Base-by-base conservation (phyloP, 2,888 invertebrate species). In the Branchinecta sandiegonensis region DNA sequence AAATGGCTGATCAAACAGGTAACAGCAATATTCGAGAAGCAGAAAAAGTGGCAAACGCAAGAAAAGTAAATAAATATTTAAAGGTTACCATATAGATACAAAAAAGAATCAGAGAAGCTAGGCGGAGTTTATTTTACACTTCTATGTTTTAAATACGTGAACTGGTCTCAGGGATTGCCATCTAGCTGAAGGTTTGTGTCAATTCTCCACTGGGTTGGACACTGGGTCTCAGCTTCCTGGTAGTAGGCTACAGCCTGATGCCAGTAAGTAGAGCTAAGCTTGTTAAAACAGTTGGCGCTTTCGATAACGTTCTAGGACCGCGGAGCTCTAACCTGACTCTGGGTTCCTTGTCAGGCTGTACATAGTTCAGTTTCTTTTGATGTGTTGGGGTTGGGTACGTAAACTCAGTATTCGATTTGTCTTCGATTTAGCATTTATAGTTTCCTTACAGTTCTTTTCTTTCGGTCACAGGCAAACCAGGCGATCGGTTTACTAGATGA, bases 201-300 rank as follows among this genome's bases (percentile, higher is more conserved):
- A 11, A 48, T 48, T n/a, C 11, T 48, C 50, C 50, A 48, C 50
- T 48, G 50, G 50, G n/a, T 48, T 48, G 50, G 50, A 48, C 11
- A 48, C n/a, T 48, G 50, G 50, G 50, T 48, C 50, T 48, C 50
- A 48, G n/a, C 50, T 48, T 48, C 50, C 50, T n/a, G n/a, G 11
- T 48, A 48, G 50, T 48, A 48, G 11, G n/a, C n/a, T n/a, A n/a
- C n/a, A 48, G 50, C 50, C n/a, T 11, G n/a, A 48, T n/a, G n/a
- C 50, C n/a, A 48, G 50, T 11, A 48, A n/a, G n/a, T n/a, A 48
- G 11, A 4, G 2, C 50, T 50, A 50, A 50, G 50, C 50, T 4
- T 1, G 2, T 50, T 50, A 2, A 4, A 13, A 50, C 13, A 3
- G 4, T 50, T 50, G 3, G 13, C 14, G 14, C 13, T n/a, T 50